Conservation (phyloP, 1,140 invertebrate genomes). For the Sarcophaga bullata region DNA sequence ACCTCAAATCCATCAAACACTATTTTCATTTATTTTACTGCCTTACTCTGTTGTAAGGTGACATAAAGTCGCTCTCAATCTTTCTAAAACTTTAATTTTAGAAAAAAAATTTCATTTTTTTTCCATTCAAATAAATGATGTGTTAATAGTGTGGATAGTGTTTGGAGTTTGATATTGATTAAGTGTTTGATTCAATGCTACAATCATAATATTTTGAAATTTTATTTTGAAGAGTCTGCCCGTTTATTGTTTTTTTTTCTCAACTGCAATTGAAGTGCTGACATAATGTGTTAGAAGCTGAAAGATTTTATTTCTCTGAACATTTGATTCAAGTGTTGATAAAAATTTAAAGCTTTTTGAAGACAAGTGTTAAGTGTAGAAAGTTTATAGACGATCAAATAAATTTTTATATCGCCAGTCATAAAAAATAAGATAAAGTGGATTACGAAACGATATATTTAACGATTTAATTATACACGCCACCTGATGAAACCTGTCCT, state of each 20-base stretch:
- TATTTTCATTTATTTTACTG: too few species aligned
- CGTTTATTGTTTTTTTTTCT: background rate
- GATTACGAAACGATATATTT: background rate
- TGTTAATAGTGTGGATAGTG: background rate
- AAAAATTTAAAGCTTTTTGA: background rate
- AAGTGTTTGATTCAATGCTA: background rate
- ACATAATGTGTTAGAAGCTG: background rate
- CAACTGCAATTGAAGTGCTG: conserved; percentile 16
- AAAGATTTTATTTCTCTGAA: background rate
- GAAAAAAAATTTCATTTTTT: background rate
- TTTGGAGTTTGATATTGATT: background rate
- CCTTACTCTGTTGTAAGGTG: too few species aligned
- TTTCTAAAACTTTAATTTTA: too few species aligned
- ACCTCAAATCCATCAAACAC: too few species aligned
- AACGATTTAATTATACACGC: too few species aligned
- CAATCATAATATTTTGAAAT: conserved; percentile 11
- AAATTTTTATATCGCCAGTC: background rate
- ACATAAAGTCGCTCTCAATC: too few species aligned
- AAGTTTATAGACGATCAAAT: background rate
- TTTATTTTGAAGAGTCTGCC: background rate
- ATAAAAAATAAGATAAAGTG: background rate
- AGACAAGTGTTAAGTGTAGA: background rate
- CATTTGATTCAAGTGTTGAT: background rate
- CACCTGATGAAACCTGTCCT: too few species aligned
- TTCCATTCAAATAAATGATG: background rate